Evolutionary conservation across 2,888 invertebrate genomes (phyloP).

Genomic region (Dinocampus coccinellae): DNA sequence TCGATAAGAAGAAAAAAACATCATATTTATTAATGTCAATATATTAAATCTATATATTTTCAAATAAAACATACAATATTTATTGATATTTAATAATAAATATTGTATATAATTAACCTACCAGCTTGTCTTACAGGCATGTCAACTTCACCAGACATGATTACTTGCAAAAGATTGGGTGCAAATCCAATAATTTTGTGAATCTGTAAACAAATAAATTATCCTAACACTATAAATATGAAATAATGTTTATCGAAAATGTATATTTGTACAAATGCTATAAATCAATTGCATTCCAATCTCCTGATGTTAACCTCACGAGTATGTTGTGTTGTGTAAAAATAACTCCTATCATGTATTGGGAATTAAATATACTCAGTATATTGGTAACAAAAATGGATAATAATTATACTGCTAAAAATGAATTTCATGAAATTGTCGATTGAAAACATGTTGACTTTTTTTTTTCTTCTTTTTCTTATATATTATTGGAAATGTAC

Average conservation of each 20-base stretch:
- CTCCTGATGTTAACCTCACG: background rate
- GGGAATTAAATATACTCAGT: background rate
- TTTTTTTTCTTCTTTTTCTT: background rate
- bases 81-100: background rate
- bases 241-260: background rate
- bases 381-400: background rate
- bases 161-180: conserved; percentile 91
- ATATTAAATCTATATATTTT: no score
- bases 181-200: conserved; percentile 97
- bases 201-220: conserved; percentile 73
- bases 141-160: conserved; percentile 91
- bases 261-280: background rate
- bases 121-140: conserved; percentile 95
- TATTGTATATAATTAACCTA: conserved; percentile 62
- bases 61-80: background rate
- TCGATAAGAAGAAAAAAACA: background rate
- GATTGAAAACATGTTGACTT: background rate
- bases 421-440: background rate
- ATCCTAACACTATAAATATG: background rate
- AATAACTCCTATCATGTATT: background rate
- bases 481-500: background rate
- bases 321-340: background rate
- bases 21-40: conserved; percentile 4
- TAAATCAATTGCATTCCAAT: background rate
- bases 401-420: background rate